Percentiles rank a stretch among this genome's conserved stretches.
Evolutionary conservation across 2,888 invertebrate genomes (phyloP).

Genomic region (Eupeodes luniger): DNA sequence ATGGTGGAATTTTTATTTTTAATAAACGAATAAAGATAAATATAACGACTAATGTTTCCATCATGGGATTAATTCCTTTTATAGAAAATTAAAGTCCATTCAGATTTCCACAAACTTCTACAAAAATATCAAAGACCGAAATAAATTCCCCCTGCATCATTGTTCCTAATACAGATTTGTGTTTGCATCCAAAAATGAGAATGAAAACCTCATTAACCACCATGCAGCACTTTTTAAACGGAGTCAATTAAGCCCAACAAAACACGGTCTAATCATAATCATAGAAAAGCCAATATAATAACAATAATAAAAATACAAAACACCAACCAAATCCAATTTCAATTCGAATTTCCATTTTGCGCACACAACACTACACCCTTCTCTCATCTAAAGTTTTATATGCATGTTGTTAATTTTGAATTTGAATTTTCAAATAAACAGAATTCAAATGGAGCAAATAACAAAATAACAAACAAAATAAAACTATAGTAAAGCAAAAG

Average conservation of each 20-base stretch:
- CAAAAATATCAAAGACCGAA: neutral
- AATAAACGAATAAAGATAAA: neutral
- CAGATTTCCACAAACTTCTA: neutral
- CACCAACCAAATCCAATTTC: conserved; percentile 48
- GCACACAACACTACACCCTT: conserved; percentile 20
- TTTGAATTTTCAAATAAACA: conserved; percentile 35
- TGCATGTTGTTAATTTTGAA: conserved; percentile 32
- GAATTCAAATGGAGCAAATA: conserved; percentile 9
- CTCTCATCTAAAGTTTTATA: neutral
- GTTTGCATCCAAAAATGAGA: neutral
- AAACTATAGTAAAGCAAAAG: neutral
- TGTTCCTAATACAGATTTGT: neutral
- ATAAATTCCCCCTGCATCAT: neutral
- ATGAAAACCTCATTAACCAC: conserved; percentile 9
- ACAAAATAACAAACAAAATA: neutral
- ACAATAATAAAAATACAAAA: conserved; percentile 17
- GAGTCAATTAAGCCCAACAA: conserved; percentile 44
- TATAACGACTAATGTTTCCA: too few species aligned
- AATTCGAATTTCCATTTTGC: conserved; percentile 46
- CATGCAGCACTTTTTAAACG: neutral
- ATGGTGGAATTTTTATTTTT: neutral
- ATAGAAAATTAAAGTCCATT: neutral
- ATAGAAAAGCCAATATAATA: conserved; percentile 18
- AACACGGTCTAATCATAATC: conserved; percentile 42
- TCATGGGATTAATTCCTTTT: neutral